These are phyloP conservation scores for Helicoverpa zea DNA, from an alignment of 1,140 invertebrate species.

Conservation along the genomic window DNA sequence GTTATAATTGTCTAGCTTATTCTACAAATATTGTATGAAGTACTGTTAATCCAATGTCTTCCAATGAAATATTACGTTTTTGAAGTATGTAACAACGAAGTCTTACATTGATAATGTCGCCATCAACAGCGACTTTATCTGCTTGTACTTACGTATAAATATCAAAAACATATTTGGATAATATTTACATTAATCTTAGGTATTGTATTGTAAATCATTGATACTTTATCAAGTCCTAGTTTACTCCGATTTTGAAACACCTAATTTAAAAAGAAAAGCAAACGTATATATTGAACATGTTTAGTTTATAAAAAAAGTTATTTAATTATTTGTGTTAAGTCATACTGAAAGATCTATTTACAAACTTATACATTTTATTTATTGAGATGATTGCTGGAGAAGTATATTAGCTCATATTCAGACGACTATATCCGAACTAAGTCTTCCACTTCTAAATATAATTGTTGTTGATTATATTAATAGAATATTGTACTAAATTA, in stretches of 20 bases:
- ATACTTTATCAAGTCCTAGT: slow-evolving; percentile 1
- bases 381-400: slow-evolving; percentile 12
- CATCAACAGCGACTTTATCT: slow-evolving; percentile 36
- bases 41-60: slow-evolving; percentile 74
- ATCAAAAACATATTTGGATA: slow-evolving; percentile 43
- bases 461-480: slow-evolving; percentile 74
- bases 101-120: slow-evolving; percentile 72
- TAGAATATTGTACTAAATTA: slow-evolving; percentile 64
- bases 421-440: slow-evolving; percentile 43
- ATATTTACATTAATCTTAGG: slow-evolving; percentile 51
- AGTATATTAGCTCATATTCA: slow-evolving; percentile 31
- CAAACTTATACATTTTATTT: slow-evolving; percentile 41
- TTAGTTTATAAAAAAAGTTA: slow-evolving; percentile 27
- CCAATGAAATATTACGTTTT: slow-evolving; percentile 66
- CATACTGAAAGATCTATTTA: slow-evolving; percentile 37
- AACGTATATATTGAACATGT: neutral
- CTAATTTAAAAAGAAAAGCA: neutral
- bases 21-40: slow-evolving; percentile 23
- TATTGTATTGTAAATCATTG: slow-evolving; percentile 39
- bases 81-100: slow-evolving; percentile 79
- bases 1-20: slow-evolving; percentile 29
- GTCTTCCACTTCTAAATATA: slow-evolving; percentile 65
- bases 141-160: slow-evolving; percentile 47
- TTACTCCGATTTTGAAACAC: slow-evolving; percentile 10
- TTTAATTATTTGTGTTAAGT: slow-evolving; percentile 32